Evolutionary conservation across 53 echinoderm and acorn worm genomes (phyloP), one percentile per base, ranked within the genome.

Genomic region (Hippasteria phrygiana): DNA sequence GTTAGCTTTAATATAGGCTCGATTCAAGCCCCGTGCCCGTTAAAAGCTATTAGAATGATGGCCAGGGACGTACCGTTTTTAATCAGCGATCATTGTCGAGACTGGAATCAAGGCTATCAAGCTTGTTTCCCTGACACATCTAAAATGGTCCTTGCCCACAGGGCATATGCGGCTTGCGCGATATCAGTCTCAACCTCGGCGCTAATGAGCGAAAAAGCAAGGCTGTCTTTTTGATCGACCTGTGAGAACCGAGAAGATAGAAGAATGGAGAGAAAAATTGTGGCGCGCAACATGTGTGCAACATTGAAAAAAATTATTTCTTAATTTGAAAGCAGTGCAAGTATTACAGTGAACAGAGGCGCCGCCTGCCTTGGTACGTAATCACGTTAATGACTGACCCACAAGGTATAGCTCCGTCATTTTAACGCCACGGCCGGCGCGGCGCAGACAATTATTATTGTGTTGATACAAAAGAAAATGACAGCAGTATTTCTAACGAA

Each of bases 261-360:
- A 85, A 70, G 85, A 85, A 35, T 1, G 43, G 20, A 42, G 41
- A 34, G 0, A 66, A 55, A 55, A 81, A 81, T 64, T 65, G 65
- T 81, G 81, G 81, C 65, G 51, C 32, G 71, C 85, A 85, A 85
- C 85, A 70, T 33, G 70, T 53, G 85, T 17, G 32, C 24, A 50
- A 43, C 53, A 85, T 85, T 85, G 85, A 85, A 70, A 70, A 34
- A 69, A 70, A 85, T 85, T 69, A 85, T 71, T 34, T 85, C 50
- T 62, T 85, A 85, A 85, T 85, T 85, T 33, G 51, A 48, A 71
- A 71, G 43, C 71, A 46, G 71, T 69, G 69, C 85, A 55, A 12
- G 17, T 43, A 82, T 82, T 71, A 39, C 13, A 51, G n/a, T 34
- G 35, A 85, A 47, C 42, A 85, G 70, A 50, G 45, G 70, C 85